Base-by-base conservation (phyloP, 2,888 invertebrate genomes). In the Brachylomia viminalis region DNA sequence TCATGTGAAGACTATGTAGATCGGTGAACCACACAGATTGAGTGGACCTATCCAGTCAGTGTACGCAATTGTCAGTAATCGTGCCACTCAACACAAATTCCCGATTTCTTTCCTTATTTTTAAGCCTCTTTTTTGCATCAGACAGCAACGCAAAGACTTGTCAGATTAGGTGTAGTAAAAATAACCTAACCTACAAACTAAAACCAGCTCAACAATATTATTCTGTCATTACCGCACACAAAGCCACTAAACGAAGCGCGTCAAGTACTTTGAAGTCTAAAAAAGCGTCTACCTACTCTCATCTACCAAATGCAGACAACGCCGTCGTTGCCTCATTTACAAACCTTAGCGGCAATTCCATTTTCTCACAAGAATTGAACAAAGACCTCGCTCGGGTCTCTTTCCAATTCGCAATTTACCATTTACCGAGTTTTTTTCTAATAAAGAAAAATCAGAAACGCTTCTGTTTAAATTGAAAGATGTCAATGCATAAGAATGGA, bases 321-420 rank as follows among this genome's bases (percentile, higher is more conserved):
- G 72, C 69, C 76, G 78, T 59, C 77, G 79, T 69, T 77, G 79
- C 83, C 83, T 88, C 86, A 87, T 87, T 90, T 86, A 82, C 83
- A 84, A 86, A 89, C 85, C 86, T 84, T 84, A 83, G 82, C 81
- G 77, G 74, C 88, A 83, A 89, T 89, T 86, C 84, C 82, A 87
- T 89, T 89, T 88, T 89, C 88, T 86, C 82, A 62, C 78, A 66
- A 86, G 87, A 87, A 86, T 86, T 77, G 75, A 85, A 89, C 88
- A 89, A 89, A 89, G 85, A 80, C 79, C 54, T 69, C 69, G 66
- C 45, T 49, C n/a, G 75, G 82, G 84, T 83, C 82, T 82, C 72
- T 80, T 87, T 86, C 85, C 87, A 88, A 89, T 84, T 87, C 85
- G 72, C 88, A 86, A 85, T 87, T 85, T 79, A 81, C 86, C 85